Percentiles rank a stretch among this genome's conserved stretches.
These are phyloP conservation scores for Leptoteleia sp. DNA, from an alignment of 1,140 invertebrate species.

Conservation along the genomic window DNA sequence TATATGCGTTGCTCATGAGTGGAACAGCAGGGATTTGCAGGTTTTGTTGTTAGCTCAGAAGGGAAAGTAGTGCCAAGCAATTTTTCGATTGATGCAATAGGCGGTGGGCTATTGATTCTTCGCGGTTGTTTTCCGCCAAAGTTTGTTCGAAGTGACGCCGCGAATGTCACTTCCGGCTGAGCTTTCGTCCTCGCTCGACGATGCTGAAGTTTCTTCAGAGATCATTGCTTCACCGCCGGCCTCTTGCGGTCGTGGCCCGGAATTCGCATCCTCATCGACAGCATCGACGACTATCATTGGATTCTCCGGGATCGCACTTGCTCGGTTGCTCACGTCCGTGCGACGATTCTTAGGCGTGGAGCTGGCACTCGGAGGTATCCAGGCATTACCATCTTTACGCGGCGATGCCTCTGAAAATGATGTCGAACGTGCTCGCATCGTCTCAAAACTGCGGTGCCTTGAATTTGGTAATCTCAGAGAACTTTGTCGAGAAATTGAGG, in stretches of 20 bases:
- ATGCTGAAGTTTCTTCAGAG: constrained; percentile 79
- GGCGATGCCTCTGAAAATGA: constrained; percentile 65
- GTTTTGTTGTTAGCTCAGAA: not conserved
- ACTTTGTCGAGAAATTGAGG: constrained; percentile 71
- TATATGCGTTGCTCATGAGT: not conserved
- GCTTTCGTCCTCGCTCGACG: constrained; percentile 79
- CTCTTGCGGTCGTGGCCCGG: constrained; percentile 76
- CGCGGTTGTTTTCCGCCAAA: constrained; percentile 45
- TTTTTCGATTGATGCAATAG: constrained; percentile 20
- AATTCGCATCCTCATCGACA: constrained; percentile 64
- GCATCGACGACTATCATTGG: constrained; percentile 38
- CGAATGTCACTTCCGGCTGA: constrained; percentile 78
- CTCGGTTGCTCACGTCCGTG: constrained; percentile 68
- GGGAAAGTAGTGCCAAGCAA: constrained; percentile 18
- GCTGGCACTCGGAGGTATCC: constrained; percentile 67
- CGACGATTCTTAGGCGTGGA: constrained; percentile 69
- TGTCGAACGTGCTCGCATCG: constrained; percentile 71
- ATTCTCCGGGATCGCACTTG: constrained; percentile 39
- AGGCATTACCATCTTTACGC: constrained; percentile 56
- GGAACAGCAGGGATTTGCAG: constrained; percentile 5
- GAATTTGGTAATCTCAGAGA: constrained; percentile 71
- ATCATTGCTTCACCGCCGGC: constrained; percentile 81
- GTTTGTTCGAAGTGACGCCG: constrained; percentile 64
- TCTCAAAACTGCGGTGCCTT: constrained; percentile 55
- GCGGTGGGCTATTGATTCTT: constrained; percentile 51